Evolutionary conservation across 2,888 invertebrate species (phyloP).

Genomic region (Ischnura elegans): DNA sequence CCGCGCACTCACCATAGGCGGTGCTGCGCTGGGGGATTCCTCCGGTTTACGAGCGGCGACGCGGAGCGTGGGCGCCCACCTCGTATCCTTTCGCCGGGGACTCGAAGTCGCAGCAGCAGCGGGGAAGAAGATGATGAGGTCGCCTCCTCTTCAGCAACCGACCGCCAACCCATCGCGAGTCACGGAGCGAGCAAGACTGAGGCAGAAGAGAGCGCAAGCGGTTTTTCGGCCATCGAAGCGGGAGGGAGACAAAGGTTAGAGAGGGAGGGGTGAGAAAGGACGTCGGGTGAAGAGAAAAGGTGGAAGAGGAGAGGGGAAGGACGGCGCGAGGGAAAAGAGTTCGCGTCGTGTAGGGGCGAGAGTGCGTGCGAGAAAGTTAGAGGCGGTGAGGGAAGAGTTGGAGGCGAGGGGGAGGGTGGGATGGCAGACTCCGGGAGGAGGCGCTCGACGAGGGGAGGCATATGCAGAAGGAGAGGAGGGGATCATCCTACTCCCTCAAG

Average conservation of each 20-base stretch:
- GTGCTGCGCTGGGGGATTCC: background rate
- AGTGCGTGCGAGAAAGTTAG: no score
- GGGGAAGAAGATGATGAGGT: background rate
- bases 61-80: background rate
- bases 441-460: background rate
- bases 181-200: constrained; percentile 47
- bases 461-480: background rate
- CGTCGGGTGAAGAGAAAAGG: background rate
- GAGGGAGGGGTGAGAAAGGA: no score
- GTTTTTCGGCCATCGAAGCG: constrained; percentile 40
- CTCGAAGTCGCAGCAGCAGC: background rate
- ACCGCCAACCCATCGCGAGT: constrained; percentile 64
- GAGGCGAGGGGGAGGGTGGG: background rate
- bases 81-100: background rate
- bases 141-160: constrained; percentile 53
- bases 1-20: constrained; percentile 47
- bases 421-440: background rate
- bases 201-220: constrained; percentile 12
- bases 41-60: background rate
- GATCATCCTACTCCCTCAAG: background rate
- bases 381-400: no score
- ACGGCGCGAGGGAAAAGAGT: no score
- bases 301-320: background rate
- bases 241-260: background rate
- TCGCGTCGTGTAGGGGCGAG: background rate